Percentiles rank a stretch among this genome's conserved stretches.
phyloP scores from a whole-genome alignment of 37 sponge, comb jelly and placozoan genomes.

The Mnemiopsis leidyi region DNA sequence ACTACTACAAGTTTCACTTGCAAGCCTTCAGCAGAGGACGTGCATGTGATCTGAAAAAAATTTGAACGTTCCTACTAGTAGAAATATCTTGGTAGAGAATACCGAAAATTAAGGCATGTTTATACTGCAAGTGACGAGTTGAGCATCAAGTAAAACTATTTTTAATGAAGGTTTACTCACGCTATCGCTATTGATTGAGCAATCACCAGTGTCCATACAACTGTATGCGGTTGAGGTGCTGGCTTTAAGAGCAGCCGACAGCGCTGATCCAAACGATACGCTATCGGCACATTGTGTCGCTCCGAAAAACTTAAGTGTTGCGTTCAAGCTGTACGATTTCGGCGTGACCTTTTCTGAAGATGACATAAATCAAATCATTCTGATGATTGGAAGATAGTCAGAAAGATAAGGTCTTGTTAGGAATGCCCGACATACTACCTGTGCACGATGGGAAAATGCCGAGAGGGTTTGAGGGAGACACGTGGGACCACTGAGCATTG shows the following conservation, averaged over 20 bases:
- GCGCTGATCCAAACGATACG: background rate
- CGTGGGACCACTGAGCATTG: background rate
- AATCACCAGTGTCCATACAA: background rate
- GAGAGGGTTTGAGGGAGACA: background rate
- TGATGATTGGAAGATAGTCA: too few species aligned
- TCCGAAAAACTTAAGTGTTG: background rate
- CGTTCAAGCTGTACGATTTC: background rate
- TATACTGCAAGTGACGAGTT: too few species aligned
- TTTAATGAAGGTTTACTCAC: too few species aligned
- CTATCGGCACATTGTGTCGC: background rate
- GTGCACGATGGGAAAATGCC: background rate
- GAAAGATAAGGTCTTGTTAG: too few species aligned
- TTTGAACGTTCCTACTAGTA: too few species aligned
- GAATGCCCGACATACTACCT: background rate
- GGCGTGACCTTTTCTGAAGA: background rate
- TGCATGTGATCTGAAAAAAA: background rate
- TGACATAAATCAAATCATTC: too few species aligned
- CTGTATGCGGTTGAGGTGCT: background rate
- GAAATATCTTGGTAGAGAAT: too few species aligned
- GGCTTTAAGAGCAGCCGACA: background rate
- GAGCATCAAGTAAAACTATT: too few species aligned
- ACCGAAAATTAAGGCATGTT: too few species aligned
- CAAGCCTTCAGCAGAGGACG: background rate
- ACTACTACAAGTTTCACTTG: background rate
- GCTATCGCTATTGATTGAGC: background rate